Percentiles rank a stretch among this genome's conserved stretches.
Evolutionary conservation across 64 coral and sea anemone genomes (phyloP).

Genomic region (Acropora yongei): DNA sequence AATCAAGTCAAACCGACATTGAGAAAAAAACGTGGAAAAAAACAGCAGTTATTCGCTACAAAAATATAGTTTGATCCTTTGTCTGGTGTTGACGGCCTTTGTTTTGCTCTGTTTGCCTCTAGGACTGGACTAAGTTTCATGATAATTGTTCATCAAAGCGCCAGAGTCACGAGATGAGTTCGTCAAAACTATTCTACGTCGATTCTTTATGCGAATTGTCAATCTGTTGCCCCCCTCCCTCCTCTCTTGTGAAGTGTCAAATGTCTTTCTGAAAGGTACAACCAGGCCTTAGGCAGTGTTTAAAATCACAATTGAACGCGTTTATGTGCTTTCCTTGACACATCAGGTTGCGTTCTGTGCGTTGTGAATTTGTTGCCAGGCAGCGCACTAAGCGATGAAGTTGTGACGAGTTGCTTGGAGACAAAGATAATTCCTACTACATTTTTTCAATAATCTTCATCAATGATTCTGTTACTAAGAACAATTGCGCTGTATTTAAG

Average conservation of each 20-base stretch:
- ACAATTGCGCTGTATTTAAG: no score
- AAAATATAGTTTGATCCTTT: no score
- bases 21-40: no score
- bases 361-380: neutral
- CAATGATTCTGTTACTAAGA: no score
- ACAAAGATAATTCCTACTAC: neutral
- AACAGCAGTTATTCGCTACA: no score
- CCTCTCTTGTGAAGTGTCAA: neutral
- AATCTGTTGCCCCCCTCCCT: neutral
- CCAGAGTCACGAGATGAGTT: neutral
- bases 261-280: neutral
- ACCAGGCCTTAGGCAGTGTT: neutral
- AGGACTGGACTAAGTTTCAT: no score
- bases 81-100: no score
- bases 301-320: neutral
- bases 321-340: neutral
- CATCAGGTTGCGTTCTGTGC: neutral
- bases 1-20: no score
- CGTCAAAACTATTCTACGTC: no score
- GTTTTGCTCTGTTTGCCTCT: no score
- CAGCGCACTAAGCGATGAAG: neutral
- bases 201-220: no score
- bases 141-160: neutral
- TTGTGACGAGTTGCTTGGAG: neutral
- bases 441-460: neutral